Base-by-base conservation (phyloP, 1,140 invertebrate genomes). In the Solen grandis region DNA sequence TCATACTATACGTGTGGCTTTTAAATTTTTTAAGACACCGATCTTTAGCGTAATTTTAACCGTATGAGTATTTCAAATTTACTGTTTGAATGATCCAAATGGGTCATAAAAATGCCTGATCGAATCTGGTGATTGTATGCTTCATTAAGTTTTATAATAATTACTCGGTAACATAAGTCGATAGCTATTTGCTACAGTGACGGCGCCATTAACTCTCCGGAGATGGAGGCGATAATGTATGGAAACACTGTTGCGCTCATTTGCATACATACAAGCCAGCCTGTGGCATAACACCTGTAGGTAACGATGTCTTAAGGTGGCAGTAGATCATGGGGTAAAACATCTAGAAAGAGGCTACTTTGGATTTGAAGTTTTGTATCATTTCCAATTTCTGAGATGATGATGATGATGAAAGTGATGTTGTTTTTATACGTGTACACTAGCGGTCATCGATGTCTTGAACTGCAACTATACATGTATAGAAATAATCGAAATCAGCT, bases 181-280 rank as follows among this genome's bases (percentile, higher is more conserved):
- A 60, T 22, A 22, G 4, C 59, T 41, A 31, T 46, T 41, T 14
- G 52, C n/a, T 31, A 33, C 36, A 19, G 27, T 22, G 22, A 27
- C 57, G 27, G 19, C 27, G 13, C 5, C 22, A 60, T 33, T 74
- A 57, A 74, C 62, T 74, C 55, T 55, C 31, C 29, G 14, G 35
- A 13, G 38, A 41, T 66, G 14, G 55, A 38, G 70, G 59, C 59
- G 31, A 10, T 74, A 60, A 33, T 57, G n/a, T n/a, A n/a, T n/a
- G n/a, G n/a, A n/a, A n/a, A n/a, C n/a, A n/a, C 38, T 74, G 70
- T 74, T 74, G 70, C 46, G 50, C 41, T 60, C n/a, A 74, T 74
- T 74, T 74, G 70, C 70, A 74, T 74, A 74, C 70, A 74, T n/a
- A n/a, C n/a, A 41, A 38, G 27, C 29, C 27, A 74, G 35, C 36